Evolutionary conservation across 2,888 invertebrate species (phyloP), one percentile per base, ranked within the genome.

Genomic region (Synanthedon myopaeformis): DNA sequence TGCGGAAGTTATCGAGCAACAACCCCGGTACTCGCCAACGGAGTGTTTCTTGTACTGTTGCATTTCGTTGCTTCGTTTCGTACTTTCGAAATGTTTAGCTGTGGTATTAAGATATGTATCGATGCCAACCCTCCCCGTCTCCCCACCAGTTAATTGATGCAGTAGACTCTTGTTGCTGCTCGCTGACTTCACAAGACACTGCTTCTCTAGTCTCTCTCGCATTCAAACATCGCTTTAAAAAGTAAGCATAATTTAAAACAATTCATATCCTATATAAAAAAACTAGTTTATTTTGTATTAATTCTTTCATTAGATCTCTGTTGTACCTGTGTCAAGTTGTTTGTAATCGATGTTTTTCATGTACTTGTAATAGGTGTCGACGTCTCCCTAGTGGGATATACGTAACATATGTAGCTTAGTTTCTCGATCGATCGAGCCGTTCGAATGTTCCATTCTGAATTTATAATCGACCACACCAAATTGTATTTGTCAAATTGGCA

Each of bases 301-400:
- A 35, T 84, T 83, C 75, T 85, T 85, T 84, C 82, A 83, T 82
- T 86, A 86, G 87, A 87, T 87, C 87, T 86, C 86, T 86, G 82
- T 85, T 82, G 87, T 87, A 87, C 87, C 87, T 86, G 86, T 79
- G 79, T 83, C 72, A 79, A 82, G 81, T 83, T 79, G 78, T 80
- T 78, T 82, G 69, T 82, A 77, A 72, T 80, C 78, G 73, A 76
- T 76, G 77, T 82, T 80, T 79, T 76, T 76, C 14, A 72, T 74
- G 77, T 81, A 80, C 79, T 78, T 10, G 61, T 82, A 80, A 78
- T 67, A 70, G 74, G 79, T 76, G 75, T 76, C 79, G 77, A 75
- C 68, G 73, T 72, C 70, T 68, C 70, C 70, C 70, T 68, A 75
- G 69, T 76, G 71, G 64, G 66, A 72, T 67, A 78, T 79, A 80